Conservation (phyloP, 2,888 invertebrate genomes). For the Spodoptera littoralis region DNA sequence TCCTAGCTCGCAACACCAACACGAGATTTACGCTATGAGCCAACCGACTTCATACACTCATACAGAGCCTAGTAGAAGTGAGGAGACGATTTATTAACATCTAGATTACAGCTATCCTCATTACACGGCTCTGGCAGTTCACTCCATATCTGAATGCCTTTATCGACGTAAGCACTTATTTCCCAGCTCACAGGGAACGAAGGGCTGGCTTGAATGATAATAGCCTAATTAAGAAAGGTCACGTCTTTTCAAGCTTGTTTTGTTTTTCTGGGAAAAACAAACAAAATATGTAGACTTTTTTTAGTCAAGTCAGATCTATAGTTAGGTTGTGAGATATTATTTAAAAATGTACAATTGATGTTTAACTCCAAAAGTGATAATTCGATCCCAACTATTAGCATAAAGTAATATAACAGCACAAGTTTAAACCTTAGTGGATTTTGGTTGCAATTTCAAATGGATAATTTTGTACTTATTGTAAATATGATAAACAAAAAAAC, state of each 20-base stretch:
- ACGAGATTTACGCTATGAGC: not conserved
- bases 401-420: no score
- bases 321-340: no score
- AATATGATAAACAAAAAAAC: no score
- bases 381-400: no score
- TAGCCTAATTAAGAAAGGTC: conserved; percentile 82
- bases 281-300: conserved; percentile 42
- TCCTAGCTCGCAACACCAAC: no score
- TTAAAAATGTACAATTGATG: no score
- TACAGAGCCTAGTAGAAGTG: conserved; percentile 8
- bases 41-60: conserved; percentile 7
- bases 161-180: conserved; percentile 63
- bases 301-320: no score
- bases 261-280: conserved; percentile 58
- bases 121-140: conserved; percentile 58
- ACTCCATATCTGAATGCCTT: conserved; percentile 63
- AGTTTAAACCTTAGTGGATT: no score
- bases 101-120: conserved; percentile 71
- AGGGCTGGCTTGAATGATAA: conserved; percentile 79
- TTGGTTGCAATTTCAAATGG: no score
- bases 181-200: conserved; percentile 49
- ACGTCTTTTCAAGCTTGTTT: conserved; percentile 68
- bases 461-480: no score
- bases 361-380: no score
- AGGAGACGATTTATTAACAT: conserved; percentile 74